A percentile compares a stretch with the other conserved stretches of the same genome.
These are phyloP conservation scores for Xenus cinereus DNA, from an alignment of 2,113 vertebrate species.

Conservation along the genomic window DNA sequence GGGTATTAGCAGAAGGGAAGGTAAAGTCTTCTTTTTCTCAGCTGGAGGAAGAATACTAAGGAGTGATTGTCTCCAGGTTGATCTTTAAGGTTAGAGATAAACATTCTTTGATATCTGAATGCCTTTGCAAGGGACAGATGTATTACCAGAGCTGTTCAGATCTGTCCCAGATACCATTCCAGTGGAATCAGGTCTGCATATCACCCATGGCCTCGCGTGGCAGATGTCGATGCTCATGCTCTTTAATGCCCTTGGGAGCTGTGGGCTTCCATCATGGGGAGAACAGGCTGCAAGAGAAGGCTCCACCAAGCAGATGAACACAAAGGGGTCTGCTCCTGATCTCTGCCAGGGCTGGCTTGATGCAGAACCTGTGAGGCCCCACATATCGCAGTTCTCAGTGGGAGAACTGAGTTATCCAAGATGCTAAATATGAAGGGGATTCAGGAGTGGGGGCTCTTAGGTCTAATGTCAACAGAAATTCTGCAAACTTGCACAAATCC, in stretches of 20 bases:
- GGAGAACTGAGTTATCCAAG: not conserved
- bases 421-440: not conserved
- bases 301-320: not conserved
- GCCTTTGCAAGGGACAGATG: not conserved
- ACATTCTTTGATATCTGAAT: not conserved
- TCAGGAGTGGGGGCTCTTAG: not conserved
- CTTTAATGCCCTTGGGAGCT: not conserved
- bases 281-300: not conserved
- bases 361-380: not conserved
- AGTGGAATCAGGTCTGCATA: not conserved
- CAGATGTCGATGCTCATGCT: not conserved
- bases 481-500: not conserved
- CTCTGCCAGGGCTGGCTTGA: not conserved
- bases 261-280: not conserved
- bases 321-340: not conserved
- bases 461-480: not conserved
- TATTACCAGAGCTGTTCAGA: not conserved
- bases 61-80: not conserved
- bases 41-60: not conserved
- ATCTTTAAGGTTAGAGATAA: not conserved
- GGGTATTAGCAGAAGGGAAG: not conserved
- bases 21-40: not conserved
- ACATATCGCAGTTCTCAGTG: not conserved
- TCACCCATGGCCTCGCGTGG: not conserved
- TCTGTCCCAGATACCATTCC: not conserved